Evolutionary conservation across 2,888 invertebrate genomes (phyloP).

Genomic region (Suillia variegata): DNA sequence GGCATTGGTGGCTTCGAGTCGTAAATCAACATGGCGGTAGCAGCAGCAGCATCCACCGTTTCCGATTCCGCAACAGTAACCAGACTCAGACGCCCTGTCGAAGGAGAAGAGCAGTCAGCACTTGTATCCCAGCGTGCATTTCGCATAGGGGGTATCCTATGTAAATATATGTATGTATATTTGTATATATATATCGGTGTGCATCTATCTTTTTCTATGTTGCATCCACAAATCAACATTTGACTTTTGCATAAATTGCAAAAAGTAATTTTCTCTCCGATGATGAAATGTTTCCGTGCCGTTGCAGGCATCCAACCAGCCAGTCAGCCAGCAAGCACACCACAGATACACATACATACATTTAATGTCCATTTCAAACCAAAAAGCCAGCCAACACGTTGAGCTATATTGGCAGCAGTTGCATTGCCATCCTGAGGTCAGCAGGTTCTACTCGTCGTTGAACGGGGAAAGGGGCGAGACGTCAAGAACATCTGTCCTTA

Average conservation of each 20-base stretch:
- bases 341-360: too few species aligned
- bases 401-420: too few species aligned
- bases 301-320: not conserved
- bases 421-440: too few species aligned
- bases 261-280: conserved; percentile 24
- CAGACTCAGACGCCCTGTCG: not conserved
- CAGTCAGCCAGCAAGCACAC: not conserved
- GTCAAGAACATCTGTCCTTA: too few species aligned
- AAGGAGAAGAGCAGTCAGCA: too few species aligned
- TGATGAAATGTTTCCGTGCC: not conserved
- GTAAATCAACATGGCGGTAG: conserved; percentile 14
- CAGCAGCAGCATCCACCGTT: not conserved
- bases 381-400: too few species aligned
- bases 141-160: too few species aligned
- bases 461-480: too few species aligned
- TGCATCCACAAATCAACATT: conserved; percentile 48
- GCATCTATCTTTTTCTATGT: conserved; percentile 3
- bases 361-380: too few species aligned
- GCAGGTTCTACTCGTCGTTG: too few species aligned
- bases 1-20: not conserved
- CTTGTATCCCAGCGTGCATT: too few species aligned
- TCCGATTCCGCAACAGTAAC: not conserved
- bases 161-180: not conserved
- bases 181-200: not conserved
- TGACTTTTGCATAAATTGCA: conserved; percentile 52